Evolutionary conservation across 2,113 vertebrate species (phyloP).

Genomic region (Maccullochella peelii): DNA sequence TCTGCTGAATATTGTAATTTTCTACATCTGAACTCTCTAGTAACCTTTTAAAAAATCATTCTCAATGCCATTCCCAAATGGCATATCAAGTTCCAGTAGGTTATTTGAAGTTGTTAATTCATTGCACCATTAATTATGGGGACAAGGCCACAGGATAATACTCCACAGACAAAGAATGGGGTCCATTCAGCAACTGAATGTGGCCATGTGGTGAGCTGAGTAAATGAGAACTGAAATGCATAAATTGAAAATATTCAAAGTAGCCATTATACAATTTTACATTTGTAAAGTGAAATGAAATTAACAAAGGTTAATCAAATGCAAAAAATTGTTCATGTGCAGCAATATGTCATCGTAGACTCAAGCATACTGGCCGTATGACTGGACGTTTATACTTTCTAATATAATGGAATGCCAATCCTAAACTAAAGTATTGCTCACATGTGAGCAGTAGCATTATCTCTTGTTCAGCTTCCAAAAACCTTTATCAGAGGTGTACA

Average conservation of each 20-base stretch:
- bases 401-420: not conserved
- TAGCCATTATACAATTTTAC: constrained; percentile 3
- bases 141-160: constrained; percentile 33
- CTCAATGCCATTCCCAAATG: constrained; percentile 32
- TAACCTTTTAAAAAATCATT: constrained; percentile 33
- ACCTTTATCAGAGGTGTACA: not conserved
- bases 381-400: not conserved
- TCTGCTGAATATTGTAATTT: constrained; percentile 14
- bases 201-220: constrained; percentile 5
- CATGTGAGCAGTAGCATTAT: not conserved
- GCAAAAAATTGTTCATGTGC: not conserved
- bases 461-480: not conserved
- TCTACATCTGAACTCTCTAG: constrained; percentile 5
- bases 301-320: constrained; percentile 32
- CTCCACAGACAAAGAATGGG: constrained; percentile 12
- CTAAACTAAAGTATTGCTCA: not conserved
- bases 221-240: constrained; percentile 24
- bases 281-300: constrained; percentile 28
- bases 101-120: constrained; percentile 53
- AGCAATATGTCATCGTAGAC: not conserved
- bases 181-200: constrained; percentile 35
- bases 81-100: constrained; percentile 21
- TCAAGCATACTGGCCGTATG: not conserved
- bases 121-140: constrained; percentile 40
- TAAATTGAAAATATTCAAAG: constrained; percentile 31